These are phyloP conservation scores for Atopsyche davidsoni DNA, from an alignment of 1,140 invertebrate species.

Conservation along the genomic window DNA sequence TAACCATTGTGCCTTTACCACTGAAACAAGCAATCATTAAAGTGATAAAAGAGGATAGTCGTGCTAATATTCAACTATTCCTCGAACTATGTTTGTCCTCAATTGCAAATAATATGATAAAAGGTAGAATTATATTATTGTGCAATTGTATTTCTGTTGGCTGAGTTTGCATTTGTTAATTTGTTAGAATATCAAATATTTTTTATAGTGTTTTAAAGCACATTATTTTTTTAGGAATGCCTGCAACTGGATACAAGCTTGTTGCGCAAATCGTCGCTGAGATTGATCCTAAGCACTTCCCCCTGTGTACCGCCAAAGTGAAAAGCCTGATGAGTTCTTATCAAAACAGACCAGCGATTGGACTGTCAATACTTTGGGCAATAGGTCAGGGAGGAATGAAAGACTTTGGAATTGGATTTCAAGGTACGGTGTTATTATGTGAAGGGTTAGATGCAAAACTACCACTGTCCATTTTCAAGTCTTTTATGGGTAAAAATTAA, in stretches of 20 bases:
- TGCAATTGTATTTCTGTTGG: slow-evolving; percentile 1
- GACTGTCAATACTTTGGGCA: slow-evolving; percentile 71
- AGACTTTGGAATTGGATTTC: slow-evolving; percentile 64
- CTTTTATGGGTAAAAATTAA: too few species aligned
- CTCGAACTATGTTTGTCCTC: slow-evolving; percentile 58
- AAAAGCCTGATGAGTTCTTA: slow-evolving; percentile 64
- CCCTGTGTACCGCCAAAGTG: slow-evolving; percentile 55
- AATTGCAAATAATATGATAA: slow-evolving; percentile 61
- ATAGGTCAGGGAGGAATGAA: slow-evolving; percentile 67
- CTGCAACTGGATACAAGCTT: slow-evolving; percentile 63
- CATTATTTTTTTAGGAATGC: slow-evolving; percentile 35
- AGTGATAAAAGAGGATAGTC: slow-evolving; percentile 50
- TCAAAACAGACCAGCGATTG: slow-evolving; percentile 71
- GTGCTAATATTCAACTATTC: slow-evolving; percentile 53
- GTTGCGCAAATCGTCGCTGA: slow-evolving; percentile 62
- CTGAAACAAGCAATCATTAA: slow-evolving; percentile 50
- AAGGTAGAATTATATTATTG: slow-evolving; percentile 40
- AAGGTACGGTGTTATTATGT: slow-evolving; percentile 51
- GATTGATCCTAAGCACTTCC: slow-evolving; percentile 56
- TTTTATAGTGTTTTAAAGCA: slow-evolving; percentile 4
- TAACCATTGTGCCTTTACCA: slow-evolving; percentile 49
- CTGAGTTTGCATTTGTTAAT: neutral
- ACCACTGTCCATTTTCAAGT: too few species aligned
- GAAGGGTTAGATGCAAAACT: too few species aligned
- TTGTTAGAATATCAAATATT: neutral